Evolutionary conservation across 30 jellyfish, hydroid and myxozoan genomes (phyloP).

Genomic region (Hydractinia echinata): DNA sequence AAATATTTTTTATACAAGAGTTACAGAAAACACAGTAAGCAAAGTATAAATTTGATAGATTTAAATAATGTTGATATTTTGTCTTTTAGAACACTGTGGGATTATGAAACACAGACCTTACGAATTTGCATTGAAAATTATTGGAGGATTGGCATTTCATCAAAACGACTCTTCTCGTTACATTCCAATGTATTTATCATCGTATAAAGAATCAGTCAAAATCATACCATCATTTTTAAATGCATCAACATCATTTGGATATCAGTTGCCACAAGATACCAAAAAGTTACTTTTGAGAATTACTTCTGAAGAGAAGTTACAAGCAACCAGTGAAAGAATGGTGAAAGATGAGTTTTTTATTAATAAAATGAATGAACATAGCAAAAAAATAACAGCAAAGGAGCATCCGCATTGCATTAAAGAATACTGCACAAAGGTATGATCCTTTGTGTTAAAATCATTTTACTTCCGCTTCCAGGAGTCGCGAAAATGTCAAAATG

Average conservation of each 20-base stretch:
- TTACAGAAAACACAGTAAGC: too few relatives aligned
- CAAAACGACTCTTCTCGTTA: constrained; percentile 30
- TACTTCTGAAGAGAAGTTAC: not conserved
- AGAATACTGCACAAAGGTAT: constrained; percentile 1
- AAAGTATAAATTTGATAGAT: too few relatives aligned
- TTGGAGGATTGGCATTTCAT: constrained; percentile 25
- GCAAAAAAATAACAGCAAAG: not conserved
- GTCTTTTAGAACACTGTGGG: too few relatives aligned
- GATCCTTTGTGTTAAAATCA: not conserved
- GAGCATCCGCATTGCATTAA: not conserved
- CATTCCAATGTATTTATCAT: constrained; percentile 21
- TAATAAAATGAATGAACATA: constrained; percentile 1
- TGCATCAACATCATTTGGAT: constrained; percentile 13
- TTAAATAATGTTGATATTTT: too few relatives aligned
- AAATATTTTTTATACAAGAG: too few relatives aligned
- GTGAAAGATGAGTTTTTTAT: constrained; percentile 6
- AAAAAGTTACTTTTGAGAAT: not conserved
- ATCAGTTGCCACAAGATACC: constrained; percentile 16
- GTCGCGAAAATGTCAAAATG: not conserved
- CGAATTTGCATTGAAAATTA: constrained; percentile 35
- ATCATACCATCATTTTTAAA: constrained; percentile 21
- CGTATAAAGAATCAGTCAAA: not conserved
- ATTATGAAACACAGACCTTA: constrained; percentile 24
- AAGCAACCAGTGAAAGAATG: not conserved
- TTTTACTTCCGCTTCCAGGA: not conserved